phyloP scores from a whole-genome alignment of 2,797 vertebrate genomes.

The Eospalax fontanierii region DNA sequence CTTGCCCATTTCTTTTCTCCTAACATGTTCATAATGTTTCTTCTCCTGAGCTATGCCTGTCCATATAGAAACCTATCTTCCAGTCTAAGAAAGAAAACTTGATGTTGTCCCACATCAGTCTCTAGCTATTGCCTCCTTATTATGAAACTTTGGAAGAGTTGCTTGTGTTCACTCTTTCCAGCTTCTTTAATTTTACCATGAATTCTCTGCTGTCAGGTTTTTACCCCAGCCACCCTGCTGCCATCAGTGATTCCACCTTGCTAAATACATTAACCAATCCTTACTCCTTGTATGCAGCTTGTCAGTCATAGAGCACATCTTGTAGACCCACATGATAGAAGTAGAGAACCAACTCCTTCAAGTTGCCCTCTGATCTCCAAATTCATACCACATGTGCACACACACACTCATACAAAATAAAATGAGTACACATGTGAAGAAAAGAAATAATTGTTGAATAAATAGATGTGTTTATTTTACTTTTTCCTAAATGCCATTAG shows the following conservation, averaged over 20 bases:
- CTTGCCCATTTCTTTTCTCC: not conserved
- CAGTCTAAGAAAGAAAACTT: conserved; percentile 1
- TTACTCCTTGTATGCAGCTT: too few relatives aligned
- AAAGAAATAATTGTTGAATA: conserved; percentile 13
- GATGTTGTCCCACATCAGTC: not conserved
- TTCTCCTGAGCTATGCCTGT: not conserved
- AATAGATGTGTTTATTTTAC: conserved; percentile 46
- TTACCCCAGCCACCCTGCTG: too few relatives aligned
- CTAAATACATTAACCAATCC: too few relatives aligned
- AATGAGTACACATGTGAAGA: not conserved
- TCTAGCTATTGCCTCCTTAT: not conserved
- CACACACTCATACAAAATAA: not conserved
- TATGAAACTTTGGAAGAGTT: conserved; percentile 1
- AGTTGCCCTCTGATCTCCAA: not conserved
- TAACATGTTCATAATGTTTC: conserved; percentile 14
- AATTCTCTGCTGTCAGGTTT: too few relatives aligned
- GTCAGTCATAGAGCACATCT: too few relatives aligned
- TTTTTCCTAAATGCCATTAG: not conserved
- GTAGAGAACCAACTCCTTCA: not conserved
- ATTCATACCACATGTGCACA: not conserved
- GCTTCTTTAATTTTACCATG: too few relatives aligned
- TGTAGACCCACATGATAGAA: not conserved
- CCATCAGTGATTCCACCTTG: too few relatives aligned
- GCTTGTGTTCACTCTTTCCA: not conserved
- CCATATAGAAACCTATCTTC: not conserved